A percentile compares a stretch with the other conserved stretches of the same genome.
phyloP scores from a whole-genome alignment of 2,888 invertebrate genomes.

The Mantis religiosa region DNA sequence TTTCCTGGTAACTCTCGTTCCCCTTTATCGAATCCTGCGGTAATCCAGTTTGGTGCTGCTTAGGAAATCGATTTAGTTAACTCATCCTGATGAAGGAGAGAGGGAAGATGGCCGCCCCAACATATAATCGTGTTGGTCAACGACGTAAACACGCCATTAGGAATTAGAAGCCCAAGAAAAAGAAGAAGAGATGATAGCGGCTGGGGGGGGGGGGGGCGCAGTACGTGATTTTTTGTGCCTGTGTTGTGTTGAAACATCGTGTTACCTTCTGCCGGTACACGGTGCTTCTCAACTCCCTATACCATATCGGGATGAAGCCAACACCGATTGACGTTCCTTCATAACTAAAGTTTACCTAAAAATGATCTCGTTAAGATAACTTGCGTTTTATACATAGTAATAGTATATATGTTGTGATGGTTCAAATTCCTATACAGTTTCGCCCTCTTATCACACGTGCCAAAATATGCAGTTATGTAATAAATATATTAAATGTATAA shows the following conservation, averaged over 20 bases:
- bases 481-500: too few species aligned
- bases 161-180: background rate
- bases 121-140: constrained; percentile 2
- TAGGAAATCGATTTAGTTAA: constrained; percentile 25
- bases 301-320: background rate
- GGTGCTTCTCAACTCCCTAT: background rate
- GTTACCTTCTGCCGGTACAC: background rate
- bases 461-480: too few species aligned
- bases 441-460: too few species aligned
- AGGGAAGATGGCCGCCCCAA: constrained; percentile 3
- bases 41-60: constrained; percentile 13
- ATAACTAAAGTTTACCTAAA: too few species aligned
- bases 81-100: constrained; percentile 1
- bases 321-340: too few species aligned
- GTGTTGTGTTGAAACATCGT: background rate
- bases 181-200: background rate
- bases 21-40: constrained; percentile 15
- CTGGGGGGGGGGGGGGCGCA: too few species aligned
- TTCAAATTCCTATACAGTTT: too few species aligned
- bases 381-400: too few species aligned
- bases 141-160: background rate
- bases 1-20: background rate
- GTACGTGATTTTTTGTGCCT: background rate
- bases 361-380: too few species aligned
- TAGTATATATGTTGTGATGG: too few species aligned